phyloP scores from a whole-genome alignment of 2,113 vertebrate genomes.

The Xerus inauris region DNA sequence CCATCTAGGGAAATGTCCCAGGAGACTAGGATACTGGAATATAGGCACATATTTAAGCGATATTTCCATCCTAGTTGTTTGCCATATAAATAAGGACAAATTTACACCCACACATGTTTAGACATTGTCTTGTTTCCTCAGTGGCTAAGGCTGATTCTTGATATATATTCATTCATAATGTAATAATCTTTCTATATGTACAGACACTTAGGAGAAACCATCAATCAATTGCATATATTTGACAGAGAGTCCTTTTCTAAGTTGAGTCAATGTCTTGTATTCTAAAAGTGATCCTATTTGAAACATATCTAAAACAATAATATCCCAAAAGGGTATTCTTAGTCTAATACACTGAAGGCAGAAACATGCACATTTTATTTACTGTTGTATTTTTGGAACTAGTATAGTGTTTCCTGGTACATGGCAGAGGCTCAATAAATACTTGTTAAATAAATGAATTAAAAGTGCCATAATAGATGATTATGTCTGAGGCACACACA shows the following conservation, averaged over 20 bases:
- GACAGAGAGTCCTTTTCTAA: slow-evolving; percentile 11
- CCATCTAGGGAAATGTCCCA: neutral
- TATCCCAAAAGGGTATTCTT: neutral
- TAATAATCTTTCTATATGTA: neutral
- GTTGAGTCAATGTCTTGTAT: slow-evolving; percentile 13
- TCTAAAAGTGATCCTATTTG: neutral
- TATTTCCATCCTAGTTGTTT: slow-evolving; percentile 19
- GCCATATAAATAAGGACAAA: neutral
- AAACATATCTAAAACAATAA: slow-evolving; percentile 54
- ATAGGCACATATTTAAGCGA: neutral
- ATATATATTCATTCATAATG: neutral
- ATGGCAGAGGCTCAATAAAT: slow-evolving; percentile 4
- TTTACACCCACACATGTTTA: neutral
- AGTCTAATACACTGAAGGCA: neutral
- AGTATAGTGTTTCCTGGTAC: neutral
- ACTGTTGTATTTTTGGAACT: slow-evolving; percentile 4
- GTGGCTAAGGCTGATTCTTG: neutral
- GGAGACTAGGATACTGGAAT: neutral
- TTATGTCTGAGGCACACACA: slow-evolving; percentile 21
- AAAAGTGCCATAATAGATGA: neutral
- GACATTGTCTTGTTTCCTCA: slow-evolving; percentile 43
- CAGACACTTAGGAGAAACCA: neutral
- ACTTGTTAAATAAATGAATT: slow-evolving; percentile 55
- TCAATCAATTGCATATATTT: neutral
- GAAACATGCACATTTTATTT: slow-evolving; percentile 1